Base-by-base conservation (phyloP, 37 sponge, comb jelly and placozoan genomes). In the Spongilla lacustris region DNA sequence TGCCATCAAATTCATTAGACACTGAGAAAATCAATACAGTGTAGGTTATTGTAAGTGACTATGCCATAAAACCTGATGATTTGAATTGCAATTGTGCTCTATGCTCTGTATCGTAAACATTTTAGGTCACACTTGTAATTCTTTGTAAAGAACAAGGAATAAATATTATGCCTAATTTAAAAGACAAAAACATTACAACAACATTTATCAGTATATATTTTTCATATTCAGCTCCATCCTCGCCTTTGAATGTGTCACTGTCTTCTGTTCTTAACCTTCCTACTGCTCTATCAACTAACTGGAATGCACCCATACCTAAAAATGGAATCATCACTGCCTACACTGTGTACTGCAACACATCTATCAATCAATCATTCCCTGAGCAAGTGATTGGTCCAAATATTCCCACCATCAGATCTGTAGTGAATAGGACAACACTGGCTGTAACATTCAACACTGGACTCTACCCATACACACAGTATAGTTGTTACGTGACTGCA, bases 301-400 rank as follows among this genome's bases (percentile, higher is more conserved):
- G 92, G 92, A 12, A 34, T 10, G 69, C 26, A 74, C 92, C 92
- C 67, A 48, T 26, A 12, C 17, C 68, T 37, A 37, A 48, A 1
- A 90, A 90, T 85, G 90, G 90, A 49, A 74, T 90, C 66, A 71
- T 90, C 22, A 69, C 29, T 31, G 68, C 41, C 85, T 90, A 90
- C 67, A 22, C 49, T 38, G 77, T 90, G 70, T 76, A 72, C 69
- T 79, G 41, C 41, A 41, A 41, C 41, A 41, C 41, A 9, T 41
- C 41, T 41, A 6, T 23, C 28, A 25, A 41, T 35, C 38, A 32
- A 14, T 33, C 48, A 36, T 71, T 2, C 2, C 28, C 33, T 3
- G 33, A 29, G 29, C 34, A 25, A 36, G 4, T 66, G 17, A 17
- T 36, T 67, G 27, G 23, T 28, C 25, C 25, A 27, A n/a, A 31